A percentile compares a stretch with the other conserved stretches of the same genome.
Evolutionary conservation across 2,113 vertebrate genomes (phyloP).

Genomic region (Rana temporaria): DNA sequence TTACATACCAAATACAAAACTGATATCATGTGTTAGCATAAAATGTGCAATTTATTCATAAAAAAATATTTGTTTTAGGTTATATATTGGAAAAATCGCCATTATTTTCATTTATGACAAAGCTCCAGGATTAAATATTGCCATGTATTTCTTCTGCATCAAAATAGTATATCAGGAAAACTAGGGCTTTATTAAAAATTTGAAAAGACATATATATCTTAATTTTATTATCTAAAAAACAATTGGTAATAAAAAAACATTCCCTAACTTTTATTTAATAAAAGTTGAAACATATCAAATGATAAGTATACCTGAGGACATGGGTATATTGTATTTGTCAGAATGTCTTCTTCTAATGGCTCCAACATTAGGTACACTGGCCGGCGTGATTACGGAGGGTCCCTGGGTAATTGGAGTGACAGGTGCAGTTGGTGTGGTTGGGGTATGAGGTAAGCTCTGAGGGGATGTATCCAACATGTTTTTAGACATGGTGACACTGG

Average conservation of each 20-base stretch:
- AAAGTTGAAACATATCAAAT: conserved; percentile 41
- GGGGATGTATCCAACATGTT: conserved; percentile 96
- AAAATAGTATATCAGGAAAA: no score
- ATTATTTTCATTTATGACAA: no score
- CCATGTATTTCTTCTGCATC: no score
- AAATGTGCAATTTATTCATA: background rate
- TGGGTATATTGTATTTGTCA: conserved; percentile 98
- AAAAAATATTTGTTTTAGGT: background rate
- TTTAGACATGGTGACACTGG: conserved; percentile 99
- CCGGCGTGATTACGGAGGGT: conserved; percentile 95
- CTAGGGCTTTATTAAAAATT: no score
- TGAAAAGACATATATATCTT: no score
- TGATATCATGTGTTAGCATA: background rate
- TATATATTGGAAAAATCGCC: background rate
- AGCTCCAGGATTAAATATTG: no score
- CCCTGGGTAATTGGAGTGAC: conserved; percentile 97
- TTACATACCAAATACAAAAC: background rate
- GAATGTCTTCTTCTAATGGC: conserved; percentile 98
- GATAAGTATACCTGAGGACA: conserved; percentile 91
- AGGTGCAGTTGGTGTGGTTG: conserved; percentile 96
- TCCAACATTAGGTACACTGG: conserved; percentile 96
- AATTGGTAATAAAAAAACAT: conserved; percentile 54
- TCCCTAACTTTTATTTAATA: conserved; percentile 32
- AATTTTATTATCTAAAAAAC: conserved; percentile 52
- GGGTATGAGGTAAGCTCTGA: conserved; percentile 98